Evolutionary conservation across 2,113 vertebrate genomes (phyloP).

Genomic region (Alouatta palliata): DNA sequence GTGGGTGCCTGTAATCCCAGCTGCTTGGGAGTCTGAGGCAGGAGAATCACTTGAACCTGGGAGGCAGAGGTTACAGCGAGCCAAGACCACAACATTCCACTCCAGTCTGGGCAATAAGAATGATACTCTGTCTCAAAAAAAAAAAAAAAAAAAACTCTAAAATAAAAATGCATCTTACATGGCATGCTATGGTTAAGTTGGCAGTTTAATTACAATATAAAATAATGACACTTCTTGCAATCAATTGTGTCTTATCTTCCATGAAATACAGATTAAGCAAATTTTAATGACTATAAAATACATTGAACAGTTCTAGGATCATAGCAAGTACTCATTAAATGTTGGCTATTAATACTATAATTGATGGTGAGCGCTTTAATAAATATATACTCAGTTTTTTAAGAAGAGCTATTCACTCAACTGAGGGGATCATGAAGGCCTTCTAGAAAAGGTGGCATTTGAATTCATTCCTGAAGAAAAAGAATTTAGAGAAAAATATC

Average conservation of each 20-base stretch:
- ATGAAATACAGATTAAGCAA: conserved; percentile 1
- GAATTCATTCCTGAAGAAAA: conserved; percentile 35
- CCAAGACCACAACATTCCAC: too few species aligned
- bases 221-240: conserved; percentile 19
- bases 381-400: not conserved
- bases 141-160: not conserved
- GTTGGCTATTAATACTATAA: not conserved
- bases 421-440: not conserved
- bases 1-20: too few species aligned
- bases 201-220: conserved; percentile 34
- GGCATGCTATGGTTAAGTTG: not conserved
- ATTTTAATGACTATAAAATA: conserved; percentile 44
- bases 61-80: too few species aligned
- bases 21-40: too few species aligned
- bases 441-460: not conserved
- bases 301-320: not conserved
- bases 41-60: too few species aligned
- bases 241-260: not conserved
- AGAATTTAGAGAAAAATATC: not conserved
- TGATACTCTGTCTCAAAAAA: not conserved
- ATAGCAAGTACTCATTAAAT: not conserved
- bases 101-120: too few species aligned
- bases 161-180: not conserved
- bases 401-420: not conserved
- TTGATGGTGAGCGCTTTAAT: conserved; percentile 30